Evolutionary conservation across 2,113 vertebrate species (phyloP).

Genomic region (Pterocles orientalis): DNA sequence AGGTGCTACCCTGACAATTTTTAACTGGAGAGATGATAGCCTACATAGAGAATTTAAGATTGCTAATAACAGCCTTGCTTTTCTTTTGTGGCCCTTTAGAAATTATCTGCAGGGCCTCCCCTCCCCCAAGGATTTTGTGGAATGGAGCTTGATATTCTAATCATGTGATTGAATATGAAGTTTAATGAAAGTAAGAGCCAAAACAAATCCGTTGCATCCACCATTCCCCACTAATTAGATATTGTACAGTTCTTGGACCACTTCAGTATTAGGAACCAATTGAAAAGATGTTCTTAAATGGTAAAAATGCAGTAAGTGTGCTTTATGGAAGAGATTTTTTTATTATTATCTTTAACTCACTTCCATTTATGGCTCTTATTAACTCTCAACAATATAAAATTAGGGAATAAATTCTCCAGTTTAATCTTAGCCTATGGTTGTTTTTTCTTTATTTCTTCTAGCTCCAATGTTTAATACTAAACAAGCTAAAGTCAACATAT

Average conservation of each 20-base stretch:
- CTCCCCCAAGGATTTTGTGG: not conserved
- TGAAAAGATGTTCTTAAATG: not conserved
- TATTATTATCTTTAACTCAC: not conserved
- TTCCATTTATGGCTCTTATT: slow-evolving; percentile 18
- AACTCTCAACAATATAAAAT: slow-evolving; percentile 13
- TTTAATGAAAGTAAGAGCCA: not conserved
- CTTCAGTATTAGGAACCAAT: not conserved
- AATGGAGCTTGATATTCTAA: not conserved
- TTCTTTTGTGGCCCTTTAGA: not conserved
- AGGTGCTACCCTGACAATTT: not conserved
- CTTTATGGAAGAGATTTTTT: not conserved
- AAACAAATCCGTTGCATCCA: not conserved
- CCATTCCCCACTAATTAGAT: not conserved
- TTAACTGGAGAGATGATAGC: not conserved
- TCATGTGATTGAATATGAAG: not conserved
- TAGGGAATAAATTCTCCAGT: not conserved
- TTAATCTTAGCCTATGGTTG: not conserved
- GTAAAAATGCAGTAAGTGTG: not conserved
- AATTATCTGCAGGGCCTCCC: not conserved
- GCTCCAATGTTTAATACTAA: not conserved
- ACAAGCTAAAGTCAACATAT: not conserved
- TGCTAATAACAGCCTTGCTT: not conserved
- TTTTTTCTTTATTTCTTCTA: not conserved
- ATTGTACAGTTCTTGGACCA: not conserved
- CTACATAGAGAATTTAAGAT: not conserved